A percentile compares a stretch with the other conserved stretches of the same genome.
These are phyloP conservation scores for Ramphastos sulfuratus DNA, from an alignment of 2,113 vertebrate species.

Conservation along the genomic window DNA sequence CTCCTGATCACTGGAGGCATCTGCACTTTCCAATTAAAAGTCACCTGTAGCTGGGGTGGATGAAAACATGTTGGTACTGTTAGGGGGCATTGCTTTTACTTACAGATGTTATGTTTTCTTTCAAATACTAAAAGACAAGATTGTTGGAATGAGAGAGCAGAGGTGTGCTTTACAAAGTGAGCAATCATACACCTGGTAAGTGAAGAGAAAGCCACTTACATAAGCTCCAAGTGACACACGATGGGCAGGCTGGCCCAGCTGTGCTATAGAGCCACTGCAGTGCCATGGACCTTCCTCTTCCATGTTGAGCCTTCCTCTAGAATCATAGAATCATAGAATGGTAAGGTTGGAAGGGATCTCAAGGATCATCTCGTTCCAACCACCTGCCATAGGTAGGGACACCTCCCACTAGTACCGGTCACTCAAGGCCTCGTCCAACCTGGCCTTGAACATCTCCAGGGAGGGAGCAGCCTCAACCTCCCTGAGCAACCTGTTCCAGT, in stretches of 20 bases:
- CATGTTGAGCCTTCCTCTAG: neutral
- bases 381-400: no score
- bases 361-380: no score
- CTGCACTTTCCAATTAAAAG: neutral
- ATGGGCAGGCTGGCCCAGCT: neutral
- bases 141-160: neutral
- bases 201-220: neutral
- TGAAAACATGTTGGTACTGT: neutral
- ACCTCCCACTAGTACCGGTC: no score
- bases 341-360: no score
- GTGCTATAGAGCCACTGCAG: accelerated
- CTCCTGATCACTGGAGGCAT: neutral
- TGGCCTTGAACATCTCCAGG: no score
- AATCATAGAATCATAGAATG: no score
- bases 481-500: no score
- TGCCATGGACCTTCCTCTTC: accelerated
- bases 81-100: neutral
- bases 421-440: no score
- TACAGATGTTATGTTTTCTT: neutral
- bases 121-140: neutral
- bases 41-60: neutral
- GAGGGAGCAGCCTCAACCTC: no score
- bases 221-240: neutral
- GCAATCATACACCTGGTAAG: neutral
- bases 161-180: neutral